Evolutionary conservation across 2,797 vertebrate genomes (phyloP), one percentile per base, ranked within the genome.

Genomic region (Enteromius anoplus): DNA sequence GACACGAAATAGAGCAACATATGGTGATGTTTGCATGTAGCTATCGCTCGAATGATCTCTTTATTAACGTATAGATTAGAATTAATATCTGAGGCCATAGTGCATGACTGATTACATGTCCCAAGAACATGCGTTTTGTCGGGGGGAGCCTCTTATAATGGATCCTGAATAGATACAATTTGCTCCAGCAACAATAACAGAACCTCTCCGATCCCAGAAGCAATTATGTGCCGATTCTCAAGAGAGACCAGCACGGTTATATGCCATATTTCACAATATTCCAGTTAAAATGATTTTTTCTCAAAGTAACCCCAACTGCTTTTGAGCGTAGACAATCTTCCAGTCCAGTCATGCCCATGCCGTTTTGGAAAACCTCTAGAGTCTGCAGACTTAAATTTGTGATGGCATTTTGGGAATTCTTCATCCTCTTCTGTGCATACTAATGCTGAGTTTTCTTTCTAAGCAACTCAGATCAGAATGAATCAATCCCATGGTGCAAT

Each of bases 301-400:
- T 21, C 68, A 42, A 85, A 83, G 62, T 77, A 49, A 78, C 55
- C 69, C 69, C 29, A 64, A 80, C 72, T 49, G 72, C 51, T 78
- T 78, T 64, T 58, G 73, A 53, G 49, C 23, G 29, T 21, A 75
- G 69, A 70, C 81, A 84, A 81, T 75, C 73, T 83, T 85, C 78
- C 45, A 79, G 66, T 81, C 69, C 73, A 64, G 42, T 73, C 84
- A 83, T 62, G 60, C 75, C 72, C 75, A n/a, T 70, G 45, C 68
- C n/a, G n/a, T 58, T 81, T 72, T 70, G 42, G 73, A 83, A 83
- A 70, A 49, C 42, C 75, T 83, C 81, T 60, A 5, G 81, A 83
- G 65, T 26, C 49, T 7, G 21, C 29, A 49, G 7, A 51, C 29
- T 49, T 77, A 60, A 29, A 15, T 34, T 19, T 19, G 5, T 49